Percentiles rank a stretch among this genome's conserved stretches.
phyloP scores from a whole-genome alignment of 2,888 invertebrate genomes.

The Panzeria rudis region DNA sequence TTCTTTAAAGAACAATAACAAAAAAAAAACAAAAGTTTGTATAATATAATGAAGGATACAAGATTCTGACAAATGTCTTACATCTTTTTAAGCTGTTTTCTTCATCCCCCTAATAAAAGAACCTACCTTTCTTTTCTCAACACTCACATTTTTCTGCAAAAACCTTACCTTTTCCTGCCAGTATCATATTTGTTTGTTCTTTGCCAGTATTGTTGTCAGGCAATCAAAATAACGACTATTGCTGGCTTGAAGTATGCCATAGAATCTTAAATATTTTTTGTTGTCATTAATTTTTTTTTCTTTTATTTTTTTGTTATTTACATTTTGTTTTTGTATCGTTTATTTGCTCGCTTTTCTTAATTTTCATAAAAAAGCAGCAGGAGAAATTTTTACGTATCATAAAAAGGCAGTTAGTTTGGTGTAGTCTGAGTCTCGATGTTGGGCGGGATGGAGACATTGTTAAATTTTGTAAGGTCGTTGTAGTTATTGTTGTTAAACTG shows the following conservation, averaged over 20 bases:
- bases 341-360: conserved; percentile 22
- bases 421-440: neutral
- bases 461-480: conserved; percentile 5
- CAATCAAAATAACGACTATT: conserved; percentile 46
- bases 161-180: neutral
- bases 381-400: neutral
- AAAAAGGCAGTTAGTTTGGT: conserved; percentile 22
- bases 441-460: conserved; percentile 9
- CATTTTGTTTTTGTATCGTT: neutral
- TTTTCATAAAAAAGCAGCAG: conserved; percentile 4
- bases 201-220: conserved; percentile 30
- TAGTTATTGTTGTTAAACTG: conserved; percentile 47
- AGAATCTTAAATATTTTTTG: conserved; percentile 25
- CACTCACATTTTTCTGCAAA: neutral
- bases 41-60: neutral
- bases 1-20: neutral
- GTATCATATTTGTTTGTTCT: neutral
- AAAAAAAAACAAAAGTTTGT: neutral
- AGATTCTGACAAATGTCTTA: conserved; percentile 39
- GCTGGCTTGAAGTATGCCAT: conserved; percentile 35
- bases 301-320: neutral
- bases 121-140: neutral
- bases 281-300: neutral
- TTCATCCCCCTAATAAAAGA: neutral
- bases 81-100: neutral